phyloP scores from a whole-genome alignment of 2,797 vertebrate species.

The Clarias fuscus region DNA sequence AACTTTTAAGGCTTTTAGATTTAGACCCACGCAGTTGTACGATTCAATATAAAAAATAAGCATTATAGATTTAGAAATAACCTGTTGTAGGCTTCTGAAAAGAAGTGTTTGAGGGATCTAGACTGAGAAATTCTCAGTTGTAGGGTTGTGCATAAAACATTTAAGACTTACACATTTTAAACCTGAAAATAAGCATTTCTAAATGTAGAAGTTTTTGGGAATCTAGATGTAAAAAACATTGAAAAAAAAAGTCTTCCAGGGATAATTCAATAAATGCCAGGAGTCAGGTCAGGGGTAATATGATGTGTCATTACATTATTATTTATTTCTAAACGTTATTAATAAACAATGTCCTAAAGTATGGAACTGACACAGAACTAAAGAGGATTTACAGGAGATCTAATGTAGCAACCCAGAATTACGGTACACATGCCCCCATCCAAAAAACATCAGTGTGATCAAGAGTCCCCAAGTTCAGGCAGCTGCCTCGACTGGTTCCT shows the following conservation, averaged over 20 bases:
- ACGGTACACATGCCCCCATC: background rate
- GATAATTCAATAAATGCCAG: background rate
- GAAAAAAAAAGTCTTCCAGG: background rate
- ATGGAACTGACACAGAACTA: background rate
- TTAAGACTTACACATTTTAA: too few species aligned
- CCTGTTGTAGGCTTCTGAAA: background rate
- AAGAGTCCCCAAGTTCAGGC: slow-evolving; percentile 55
- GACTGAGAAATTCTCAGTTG: too few species aligned
- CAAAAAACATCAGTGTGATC: background rate
- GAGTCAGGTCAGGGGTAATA: background rate
- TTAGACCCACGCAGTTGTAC: too few species aligned
- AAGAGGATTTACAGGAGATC: slow-evolving; percentile 4
- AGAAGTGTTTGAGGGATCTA: background rate
- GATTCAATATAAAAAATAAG: too few species aligned
- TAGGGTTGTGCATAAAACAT: background rate
- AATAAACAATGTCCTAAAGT: background rate
- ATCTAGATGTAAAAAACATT: background rate
- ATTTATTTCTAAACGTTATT: background rate
- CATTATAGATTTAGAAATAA: background rate
- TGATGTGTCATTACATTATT: background rate
- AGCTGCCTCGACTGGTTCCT: slow-evolving; percentile 67
- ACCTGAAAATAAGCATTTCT: too few species aligned
- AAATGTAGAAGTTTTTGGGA: too few species aligned
- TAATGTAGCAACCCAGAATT: background rate
- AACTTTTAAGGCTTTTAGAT: too few species aligned